Percentiles rank a stretch among this genome's conserved stretches.
Conservation (phyloP, 2,888 invertebrate genomes). For the Trachelus iudaicus region DNA sequence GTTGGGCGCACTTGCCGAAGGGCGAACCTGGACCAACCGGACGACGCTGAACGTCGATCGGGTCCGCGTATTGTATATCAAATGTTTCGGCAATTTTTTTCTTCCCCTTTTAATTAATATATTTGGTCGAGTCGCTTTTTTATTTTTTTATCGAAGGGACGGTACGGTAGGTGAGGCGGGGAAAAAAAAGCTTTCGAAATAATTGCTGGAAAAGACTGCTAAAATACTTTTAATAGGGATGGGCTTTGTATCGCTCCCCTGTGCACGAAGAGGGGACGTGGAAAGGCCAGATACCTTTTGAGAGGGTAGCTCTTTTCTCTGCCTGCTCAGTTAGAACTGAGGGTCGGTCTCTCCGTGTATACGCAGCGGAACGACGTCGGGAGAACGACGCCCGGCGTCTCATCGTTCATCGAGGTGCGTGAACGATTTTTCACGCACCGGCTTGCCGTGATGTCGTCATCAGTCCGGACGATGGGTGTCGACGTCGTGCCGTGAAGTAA, state of each 20-base stretch:
- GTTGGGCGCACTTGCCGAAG: slow-evolving; percentile 17
- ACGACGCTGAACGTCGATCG: not conserved
- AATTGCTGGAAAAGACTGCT: too few relatives aligned
- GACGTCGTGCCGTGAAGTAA: not conserved
- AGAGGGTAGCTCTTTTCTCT: too few relatives aligned
- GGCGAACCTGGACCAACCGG: not conserved
- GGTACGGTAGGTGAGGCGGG: too few relatives aligned
- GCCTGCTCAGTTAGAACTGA: not conserved
- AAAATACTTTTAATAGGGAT: too few relatives aligned
- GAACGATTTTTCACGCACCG: slow-evolving; percentile 52
- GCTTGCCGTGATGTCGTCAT: slow-evolving; percentile 44
- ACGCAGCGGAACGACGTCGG: not conserved
- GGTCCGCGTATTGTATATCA: not conserved
- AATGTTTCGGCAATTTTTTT: not conserved
- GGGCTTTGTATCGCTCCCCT: too few relatives aligned
- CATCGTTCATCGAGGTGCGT: slow-evolving; percentile 16
- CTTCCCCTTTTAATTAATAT: not conserved
- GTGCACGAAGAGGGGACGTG: too few relatives aligned
- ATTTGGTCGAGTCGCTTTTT: not conserved
- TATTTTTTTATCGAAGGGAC: not conserved
- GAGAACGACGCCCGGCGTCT: not conserved
- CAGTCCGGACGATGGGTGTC: not conserved
- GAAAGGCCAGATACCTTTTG: too few relatives aligned
- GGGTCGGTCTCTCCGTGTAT: not conserved
- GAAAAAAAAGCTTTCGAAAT: too few relatives aligned